Base-by-base conservation (phyloP, 2,113 vertebrate genomes). In the Microtus richardsoni region DNA sequence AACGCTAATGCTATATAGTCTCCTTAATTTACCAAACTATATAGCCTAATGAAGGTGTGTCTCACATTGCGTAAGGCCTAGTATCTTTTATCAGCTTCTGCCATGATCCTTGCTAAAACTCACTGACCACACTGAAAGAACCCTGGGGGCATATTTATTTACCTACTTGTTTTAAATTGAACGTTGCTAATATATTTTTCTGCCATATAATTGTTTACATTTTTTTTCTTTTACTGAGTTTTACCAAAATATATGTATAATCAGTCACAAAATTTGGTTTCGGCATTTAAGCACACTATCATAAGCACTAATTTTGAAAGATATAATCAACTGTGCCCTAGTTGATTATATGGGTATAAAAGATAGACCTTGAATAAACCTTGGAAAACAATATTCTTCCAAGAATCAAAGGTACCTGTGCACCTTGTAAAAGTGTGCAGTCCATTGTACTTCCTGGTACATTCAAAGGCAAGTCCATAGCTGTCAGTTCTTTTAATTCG, bases 171-270 rank as follows among this genome's bases (percentile, higher is more conserved):
- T 89, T 93, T 91, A 83, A 91, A 84, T 24, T 78, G 64, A 92
- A 58, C 17, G 83, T 19, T 78, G 71, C 13, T 87, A 24, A 88
- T 94, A 21, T 41, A 70, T 84, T 92, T 96, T 96, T 64, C 9
- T 44, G 78, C 82, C 10, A 84, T 95, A 91, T 60, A 93, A 52
- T 93, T 89, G 79, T 0, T 70, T 80, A 83, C 16, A 64, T 39
- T 91, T 93, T 89, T 89, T 89, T 82, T 16, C 41, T 96, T 95
- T 14, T 39, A 90, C 79, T 91, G 89, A 84, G 21, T 41, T 41
- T 88, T 92, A 71, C 26, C 71, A 86, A 95, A 95, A 84, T 78
- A 66, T 8, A 4, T 58, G 17, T 79, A 54, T 83, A 89, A 60
- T 19, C 33, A 88, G 30, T 96, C 30, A 74, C 66, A 91, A 58